Evolutionary conservation across 2,888 invertebrate genomes (phyloP), one percentile per base, ranked within the genome.

Genomic region (Lasius fuliginosus): DNA sequence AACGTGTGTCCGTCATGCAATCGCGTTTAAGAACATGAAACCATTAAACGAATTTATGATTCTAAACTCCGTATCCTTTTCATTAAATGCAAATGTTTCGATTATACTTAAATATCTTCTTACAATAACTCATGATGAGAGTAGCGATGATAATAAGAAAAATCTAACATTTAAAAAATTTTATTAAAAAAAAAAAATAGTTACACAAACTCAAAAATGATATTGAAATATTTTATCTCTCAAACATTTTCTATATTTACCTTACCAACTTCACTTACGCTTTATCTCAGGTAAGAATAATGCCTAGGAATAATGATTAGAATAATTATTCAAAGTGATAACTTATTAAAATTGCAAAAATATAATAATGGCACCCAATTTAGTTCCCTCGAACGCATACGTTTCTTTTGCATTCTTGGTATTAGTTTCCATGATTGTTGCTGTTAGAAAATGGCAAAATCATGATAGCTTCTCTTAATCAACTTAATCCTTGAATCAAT

Each of bases 331-430:
- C 12, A 60, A 58, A 71, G 33, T 6, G 15, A 73, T 36, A 60
- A 73, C 46, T 36, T 46, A 69, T 36, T 62, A 77, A 40, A 15
- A 69, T 12, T 68, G 15, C 30, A 65, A 53, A 76, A 30, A 49
- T 82, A 71, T 56, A 73, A 60, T 73, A 74, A 82, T 67, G 67
- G 60, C 62, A 77, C 64, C 53, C 85, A 67, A 82, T 42, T 27
- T 42, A 9, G 36, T 76, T 79, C 58, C 36, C 49, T 79, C 85
- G 9, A 85, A 90, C 56, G 88, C 89, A 90, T 88, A 89, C 89
- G 90, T 89, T 74, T 82, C 79, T 85, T 89, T 85, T 90, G 82
- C 67, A 85, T 83, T 81, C 68, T 86, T 49, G 42, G n/a, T 60
- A 12, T 85, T 74, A 64, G n/a, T 64, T 83, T 83, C 9, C 40